phyloP scores from a whole-genome alignment of 2,888 invertebrate genomes.

The Automeris io region DNA sequence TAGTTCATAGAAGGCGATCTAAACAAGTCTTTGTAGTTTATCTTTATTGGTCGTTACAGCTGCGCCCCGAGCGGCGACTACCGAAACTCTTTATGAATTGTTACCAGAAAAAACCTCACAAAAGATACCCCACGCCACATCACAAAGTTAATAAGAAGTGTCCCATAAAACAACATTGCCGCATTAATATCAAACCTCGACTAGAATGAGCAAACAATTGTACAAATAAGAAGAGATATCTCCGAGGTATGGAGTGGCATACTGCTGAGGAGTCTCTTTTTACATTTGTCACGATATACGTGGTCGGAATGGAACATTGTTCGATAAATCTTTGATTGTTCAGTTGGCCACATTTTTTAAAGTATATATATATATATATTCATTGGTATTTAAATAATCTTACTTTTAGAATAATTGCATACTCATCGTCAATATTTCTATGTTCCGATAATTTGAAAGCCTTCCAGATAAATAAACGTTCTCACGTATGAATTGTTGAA shows the following conservation, averaged over 20 bases:
- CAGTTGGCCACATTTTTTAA: neutral
- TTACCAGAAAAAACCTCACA: neutral
- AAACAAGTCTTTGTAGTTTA: conserved; percentile 1
- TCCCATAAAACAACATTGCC: conserved; percentile 3
- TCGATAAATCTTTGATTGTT: neutral
- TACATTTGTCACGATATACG: neutral
- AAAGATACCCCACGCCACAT: neutral
- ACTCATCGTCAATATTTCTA: too few species aligned
- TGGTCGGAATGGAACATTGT: neutral
- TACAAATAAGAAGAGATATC: neutral
- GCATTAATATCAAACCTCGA: neutral
- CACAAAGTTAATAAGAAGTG: conserved; percentile 1
- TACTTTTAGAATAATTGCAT: too few species aligned
- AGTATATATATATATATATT: too few species aligned
- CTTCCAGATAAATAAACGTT: too few species aligned
- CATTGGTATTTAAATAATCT: too few species aligned
- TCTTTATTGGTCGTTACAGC: conserved; percentile 1
- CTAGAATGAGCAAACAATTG: conserved; percentile 1
- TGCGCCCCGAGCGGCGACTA: neutral
- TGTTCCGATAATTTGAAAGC: too few species aligned
- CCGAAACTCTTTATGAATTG: conserved; percentile 2
- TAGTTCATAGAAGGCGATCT: neutral
- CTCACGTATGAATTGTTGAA: too few species aligned
- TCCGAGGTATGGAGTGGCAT: neutral
- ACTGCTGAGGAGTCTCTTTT: neutral